These are phyloP conservation scores for Drosophila virilis DNA, from an alignment of 1,140 invertebrate species.

Conservation along the genomic window DNA sequence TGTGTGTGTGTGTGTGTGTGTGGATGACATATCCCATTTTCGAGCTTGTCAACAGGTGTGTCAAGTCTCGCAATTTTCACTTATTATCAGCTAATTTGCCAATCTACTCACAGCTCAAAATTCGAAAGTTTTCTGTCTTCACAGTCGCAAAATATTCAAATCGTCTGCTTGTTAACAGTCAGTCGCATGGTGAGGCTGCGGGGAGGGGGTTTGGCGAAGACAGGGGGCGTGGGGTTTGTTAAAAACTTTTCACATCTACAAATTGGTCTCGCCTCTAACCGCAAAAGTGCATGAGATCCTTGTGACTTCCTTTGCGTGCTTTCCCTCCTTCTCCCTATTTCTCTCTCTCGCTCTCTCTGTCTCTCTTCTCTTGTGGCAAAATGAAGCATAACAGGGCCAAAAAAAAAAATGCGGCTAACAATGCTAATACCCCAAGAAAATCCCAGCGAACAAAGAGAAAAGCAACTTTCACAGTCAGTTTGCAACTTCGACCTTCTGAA, in stretches of 20 bases:
- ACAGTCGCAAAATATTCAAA: conserved; percentile 61
- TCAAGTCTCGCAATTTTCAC: neutral
- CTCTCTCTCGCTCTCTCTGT: conserved; percentile 5
- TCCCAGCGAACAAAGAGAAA: conserved; percentile 66
- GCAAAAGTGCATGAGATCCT: conserved; percentile 54
- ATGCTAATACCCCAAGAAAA: conserved; percentile 75
- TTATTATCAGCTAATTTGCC: conserved; percentile 24
- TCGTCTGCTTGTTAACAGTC: conserved; percentile 72
- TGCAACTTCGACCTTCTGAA: conserved; percentile 43
- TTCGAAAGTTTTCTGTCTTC: conserved; percentile 13
- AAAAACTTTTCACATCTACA: conserved; percentile 81
- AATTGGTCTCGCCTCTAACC: conserved; percentile 81
- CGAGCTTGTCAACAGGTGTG: conserved; percentile 15
- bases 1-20: neutral
- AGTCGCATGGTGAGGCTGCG: neutral
- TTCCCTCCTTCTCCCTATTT: conserved; percentile 7
- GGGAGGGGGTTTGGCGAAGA: neutral
- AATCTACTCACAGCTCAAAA: conserved; percentile 19
- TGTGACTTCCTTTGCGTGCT: conserved; percentile 18
- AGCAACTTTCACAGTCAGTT: conserved; percentile 64
- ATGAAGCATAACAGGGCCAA: conserved; percentile 73
- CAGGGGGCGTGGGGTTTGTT: neutral
- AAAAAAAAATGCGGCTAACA: conserved; percentile 65
- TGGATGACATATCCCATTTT: neutral
- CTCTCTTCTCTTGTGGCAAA: conserved; percentile 43